phyloP scores from a whole-genome alignment of 1,140 invertebrate genomes.

The Aphaenogaster rudis region DNA sequence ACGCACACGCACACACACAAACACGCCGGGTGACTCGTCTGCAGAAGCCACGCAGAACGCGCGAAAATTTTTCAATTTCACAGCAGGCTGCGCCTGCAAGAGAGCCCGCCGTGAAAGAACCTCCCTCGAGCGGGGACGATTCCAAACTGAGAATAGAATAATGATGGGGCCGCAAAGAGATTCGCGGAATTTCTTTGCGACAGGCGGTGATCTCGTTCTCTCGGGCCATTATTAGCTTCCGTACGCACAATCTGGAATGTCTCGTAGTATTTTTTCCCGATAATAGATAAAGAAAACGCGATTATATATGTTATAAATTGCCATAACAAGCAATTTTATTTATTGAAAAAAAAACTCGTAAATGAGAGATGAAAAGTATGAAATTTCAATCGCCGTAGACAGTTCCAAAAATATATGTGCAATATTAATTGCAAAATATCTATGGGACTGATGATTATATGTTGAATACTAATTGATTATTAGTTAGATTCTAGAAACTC shows the following conservation, averaged over 20 bases:
- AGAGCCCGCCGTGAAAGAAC: slow-evolving; percentile 64
- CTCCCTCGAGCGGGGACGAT: slow-evolving; percentile 61
- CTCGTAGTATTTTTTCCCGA: too few relatives aligned
- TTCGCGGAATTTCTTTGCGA: slow-evolving; percentile 32
- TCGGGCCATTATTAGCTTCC: slow-evolving; percentile 6
- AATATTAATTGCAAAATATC: not conserved
- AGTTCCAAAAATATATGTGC: not conserved
- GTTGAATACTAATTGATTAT: slow-evolving; percentile 2
- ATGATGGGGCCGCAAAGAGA: slow-evolving; percentile 44
- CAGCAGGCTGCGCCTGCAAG: slow-evolving; percentile 74
- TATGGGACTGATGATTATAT: not conserved
- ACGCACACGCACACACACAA: slow-evolving; percentile 29
- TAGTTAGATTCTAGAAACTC: slow-evolving; percentile 25
- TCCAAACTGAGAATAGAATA: slow-evolving; percentile 74
- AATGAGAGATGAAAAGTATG: not conserved
- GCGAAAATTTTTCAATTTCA: slow-evolving; percentile 79
- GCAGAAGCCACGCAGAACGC: slow-evolving; percentile 83
- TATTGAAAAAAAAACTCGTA: not conserved
- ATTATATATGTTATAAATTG: not conserved
- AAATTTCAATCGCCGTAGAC: not conserved
- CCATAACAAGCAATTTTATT: not conserved
- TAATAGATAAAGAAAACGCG: not conserved
- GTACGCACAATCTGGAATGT: not conserved
- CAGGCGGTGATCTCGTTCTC: slow-evolving; percentile 16
- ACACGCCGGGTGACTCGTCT: slow-evolving; percentile 75